Base-by-base conservation (phyloP, 2,888 invertebrate genomes). In the Rhagophthalmus giganteus region DNA sequence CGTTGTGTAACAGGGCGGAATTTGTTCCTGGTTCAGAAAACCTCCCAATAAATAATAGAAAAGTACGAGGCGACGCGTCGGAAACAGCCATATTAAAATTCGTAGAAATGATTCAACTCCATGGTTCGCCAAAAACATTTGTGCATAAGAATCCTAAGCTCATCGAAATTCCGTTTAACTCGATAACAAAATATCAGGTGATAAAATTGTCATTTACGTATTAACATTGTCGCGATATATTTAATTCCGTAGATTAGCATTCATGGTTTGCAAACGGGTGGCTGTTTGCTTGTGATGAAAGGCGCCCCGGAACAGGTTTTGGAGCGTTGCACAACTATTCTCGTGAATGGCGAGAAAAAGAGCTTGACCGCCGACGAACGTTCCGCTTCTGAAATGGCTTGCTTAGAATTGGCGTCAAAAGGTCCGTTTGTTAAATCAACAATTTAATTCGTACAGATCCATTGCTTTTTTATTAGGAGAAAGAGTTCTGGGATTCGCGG, bases 401-500 rank as follows among this genome's bases (percentile, higher is more conserved):
- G 93, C 71, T 81, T 86, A 39, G 88, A 88, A 70, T 74, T 94
- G 38, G 94, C 92, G 44, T 89, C 31, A 1, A 49, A 49, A 48
- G 60, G 59, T 56, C 39, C 12, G 34, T 11, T n/a, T n/a, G n/a
- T n/a, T n/a, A n/a, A n/a, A n/a, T n/a, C n/a, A n/a, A n/a, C n/a
- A n/a, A n/a, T n/a, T n/a, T n/a, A n/a, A 9, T 16, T 9, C 11
- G 13, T 4, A 14, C 20, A 13, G 10, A 2, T 20, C 10, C 25
- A 20, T 2, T 10, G 9, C 20, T 5, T 15, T 14, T 39, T 46
- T 8, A 25, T 6, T 88, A 72, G 94, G 94, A 13, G 93, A 94
- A 73, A 81, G 94, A 52, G 92, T 94, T 1, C 78, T 92, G 39
- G 90, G 90, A 13, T 94, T 94, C 72, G 89, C 89, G 66, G 90